Percentiles rank a stretch among this genome's conserved stretches.
Evolutionary conservation across 2,113 vertebrate species (phyloP).

Genomic region (Pogonocichla stellata): DNA sequence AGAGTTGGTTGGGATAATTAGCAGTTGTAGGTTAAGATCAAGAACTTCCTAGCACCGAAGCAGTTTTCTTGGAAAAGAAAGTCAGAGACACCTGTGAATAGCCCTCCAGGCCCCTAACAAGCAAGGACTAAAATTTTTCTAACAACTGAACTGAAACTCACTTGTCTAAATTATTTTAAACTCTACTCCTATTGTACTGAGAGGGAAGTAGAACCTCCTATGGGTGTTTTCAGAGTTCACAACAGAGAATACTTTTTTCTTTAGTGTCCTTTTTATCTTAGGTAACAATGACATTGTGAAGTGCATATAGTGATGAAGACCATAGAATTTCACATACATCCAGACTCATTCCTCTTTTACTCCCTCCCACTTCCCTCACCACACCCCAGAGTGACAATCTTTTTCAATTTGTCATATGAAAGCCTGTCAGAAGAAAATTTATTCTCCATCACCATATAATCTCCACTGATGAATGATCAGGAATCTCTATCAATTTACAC

Average conservation of each 20-base stretch:
- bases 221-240: background rate
- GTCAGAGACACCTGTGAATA: background rate
- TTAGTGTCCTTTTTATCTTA: background rate
- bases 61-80: background rate
- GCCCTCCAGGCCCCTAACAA: background rate
- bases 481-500: background rate
- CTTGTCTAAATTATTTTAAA: background rate
- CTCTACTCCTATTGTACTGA: background rate
- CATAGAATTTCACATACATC: background rate
- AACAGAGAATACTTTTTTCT: background rate
- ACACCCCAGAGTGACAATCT: background rate
- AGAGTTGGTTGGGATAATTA: background rate
- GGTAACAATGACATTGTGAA: background rate
- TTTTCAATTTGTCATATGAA: background rate
- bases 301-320: background rate
- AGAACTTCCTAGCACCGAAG: background rate
- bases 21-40: background rate
- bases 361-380: background rate
- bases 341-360: background rate
- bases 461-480: background rate
- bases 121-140: background rate
- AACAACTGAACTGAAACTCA: background rate
- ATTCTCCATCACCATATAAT: background rate
- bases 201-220: background rate
- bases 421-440: background rate